These are phyloP conservation scores for Kradibia gibbosae DNA, from an alignment of 1,140 invertebrate species.

Conservation along the genomic window DNA sequence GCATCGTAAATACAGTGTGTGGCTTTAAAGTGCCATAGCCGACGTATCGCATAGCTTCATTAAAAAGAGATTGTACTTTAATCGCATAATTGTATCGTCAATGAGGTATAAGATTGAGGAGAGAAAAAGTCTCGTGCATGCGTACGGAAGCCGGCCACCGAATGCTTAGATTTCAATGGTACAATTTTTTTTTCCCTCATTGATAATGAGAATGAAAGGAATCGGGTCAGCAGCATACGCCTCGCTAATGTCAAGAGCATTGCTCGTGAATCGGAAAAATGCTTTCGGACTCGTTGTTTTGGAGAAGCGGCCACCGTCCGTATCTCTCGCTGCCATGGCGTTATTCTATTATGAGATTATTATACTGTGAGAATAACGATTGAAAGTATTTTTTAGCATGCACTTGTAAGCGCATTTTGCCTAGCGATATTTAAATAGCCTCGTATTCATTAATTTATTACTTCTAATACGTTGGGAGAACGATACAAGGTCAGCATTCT, in stretches of 20 bases:
- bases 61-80: not conserved
- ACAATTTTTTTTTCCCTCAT: too few species aligned
- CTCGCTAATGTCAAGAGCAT: not conserved
- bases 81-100: not conserved
- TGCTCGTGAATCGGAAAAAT: not conserved
- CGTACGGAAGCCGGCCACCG: too few species aligned
- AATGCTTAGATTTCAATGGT: not conserved
- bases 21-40: not conserved
- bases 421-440: not conserved
- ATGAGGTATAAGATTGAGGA: slow-evolving; percentile 15
- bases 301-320: too few species aligned
- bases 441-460: not conserved
- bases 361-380: not conserved
- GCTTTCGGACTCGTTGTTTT: too few species aligned
- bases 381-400: not conserved
- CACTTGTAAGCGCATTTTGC: not conserved
- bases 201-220: not conserved
- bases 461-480: not conserved
- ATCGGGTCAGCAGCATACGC: not conserved
- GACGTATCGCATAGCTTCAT: not conserved
- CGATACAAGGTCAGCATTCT: not conserved
- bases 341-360: not conserved
- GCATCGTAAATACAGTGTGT: not conserved
- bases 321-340: too few species aligned
- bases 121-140: not conserved